phyloP scores from a whole-genome alignment of 2,797 vertebrate genomes.

The Gallinago stenura region DNA sequence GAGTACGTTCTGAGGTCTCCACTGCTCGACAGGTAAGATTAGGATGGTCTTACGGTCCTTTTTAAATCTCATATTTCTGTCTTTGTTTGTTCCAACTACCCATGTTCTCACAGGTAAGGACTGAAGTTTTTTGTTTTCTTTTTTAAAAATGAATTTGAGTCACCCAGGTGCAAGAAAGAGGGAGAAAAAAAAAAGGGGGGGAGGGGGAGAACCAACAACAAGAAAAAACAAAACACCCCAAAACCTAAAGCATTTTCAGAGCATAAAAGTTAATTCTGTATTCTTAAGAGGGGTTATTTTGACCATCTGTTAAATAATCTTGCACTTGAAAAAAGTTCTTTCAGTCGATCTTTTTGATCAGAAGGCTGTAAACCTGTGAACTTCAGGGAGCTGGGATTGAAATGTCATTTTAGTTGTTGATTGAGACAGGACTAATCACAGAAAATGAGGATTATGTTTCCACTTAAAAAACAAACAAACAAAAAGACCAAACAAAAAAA shows the following conservation, averaged over 20 bases:
- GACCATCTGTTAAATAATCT: background rate
- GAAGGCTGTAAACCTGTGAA: background rate
- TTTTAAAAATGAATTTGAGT: background rate
- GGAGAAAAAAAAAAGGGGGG: background rate
- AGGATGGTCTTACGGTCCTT: background rate
- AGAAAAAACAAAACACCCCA: no score
- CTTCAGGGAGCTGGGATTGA: background rate
- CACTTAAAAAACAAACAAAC: background rate
- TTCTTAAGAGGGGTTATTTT: background rate
- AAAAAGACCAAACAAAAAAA: no score
- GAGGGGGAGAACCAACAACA: no score
- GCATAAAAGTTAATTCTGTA: background rate
- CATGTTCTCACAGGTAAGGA: background rate
- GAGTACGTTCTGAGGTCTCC: background rate
- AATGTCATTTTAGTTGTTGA: background rate
- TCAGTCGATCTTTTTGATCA: background rate
- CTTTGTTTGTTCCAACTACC: background rate
- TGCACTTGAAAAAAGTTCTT: background rate
- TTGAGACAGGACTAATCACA: background rate
- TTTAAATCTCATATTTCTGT: background rate
- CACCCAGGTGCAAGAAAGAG: background rate
- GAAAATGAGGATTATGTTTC: background rate
- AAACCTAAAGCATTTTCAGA: background rate
- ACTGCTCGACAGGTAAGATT: background rate
- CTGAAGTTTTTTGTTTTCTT: background rate